Conservation (phyloP, 2,113 vertebrate species). For the Dicaeum eximium region DNA sequence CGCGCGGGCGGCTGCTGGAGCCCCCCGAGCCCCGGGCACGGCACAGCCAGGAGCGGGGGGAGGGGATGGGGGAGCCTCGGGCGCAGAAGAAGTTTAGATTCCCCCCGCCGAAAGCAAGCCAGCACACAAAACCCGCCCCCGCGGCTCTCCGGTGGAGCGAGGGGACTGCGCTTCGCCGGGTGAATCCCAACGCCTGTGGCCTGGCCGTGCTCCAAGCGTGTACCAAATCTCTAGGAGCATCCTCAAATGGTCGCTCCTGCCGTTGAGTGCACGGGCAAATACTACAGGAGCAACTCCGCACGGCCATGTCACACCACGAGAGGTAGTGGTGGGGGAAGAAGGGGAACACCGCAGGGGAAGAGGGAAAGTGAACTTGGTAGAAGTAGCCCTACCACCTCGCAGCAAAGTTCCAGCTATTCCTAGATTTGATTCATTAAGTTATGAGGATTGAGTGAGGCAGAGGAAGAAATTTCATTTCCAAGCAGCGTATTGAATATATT, state of each 20-base stretch:
- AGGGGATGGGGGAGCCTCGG: too few relatives aligned
- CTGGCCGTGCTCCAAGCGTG: background rate
- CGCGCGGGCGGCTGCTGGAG: background rate
- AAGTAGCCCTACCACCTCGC: background rate
- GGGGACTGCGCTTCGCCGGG: fast-evolving
- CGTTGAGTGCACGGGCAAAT: fast-evolving
- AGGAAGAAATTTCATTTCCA: background rate
- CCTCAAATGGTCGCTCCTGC: background rate
- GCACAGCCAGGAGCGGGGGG: fast-evolving
- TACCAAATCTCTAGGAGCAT: background rate
- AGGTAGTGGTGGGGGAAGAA: too few relatives aligned
- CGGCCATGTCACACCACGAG: fast-evolving
- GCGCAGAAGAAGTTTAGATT: background rate
- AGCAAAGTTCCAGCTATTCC: background rate
- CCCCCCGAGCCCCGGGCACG: too few relatives aligned
- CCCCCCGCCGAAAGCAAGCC: background rate
- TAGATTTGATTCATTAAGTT: background rate
- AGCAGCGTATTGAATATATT: background rate
- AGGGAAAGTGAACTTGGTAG: background rate
- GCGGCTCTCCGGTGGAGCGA: too few relatives aligned
- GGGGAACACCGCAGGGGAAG: fast-evolving
- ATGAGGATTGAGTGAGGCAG: background rate
- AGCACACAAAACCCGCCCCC: fast-evolving
- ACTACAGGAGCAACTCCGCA: fast-evolving
- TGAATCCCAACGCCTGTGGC: background rate